Conservation (phyloP, 2,888 invertebrate genomes). For the Eilema sororculum region DNA sequence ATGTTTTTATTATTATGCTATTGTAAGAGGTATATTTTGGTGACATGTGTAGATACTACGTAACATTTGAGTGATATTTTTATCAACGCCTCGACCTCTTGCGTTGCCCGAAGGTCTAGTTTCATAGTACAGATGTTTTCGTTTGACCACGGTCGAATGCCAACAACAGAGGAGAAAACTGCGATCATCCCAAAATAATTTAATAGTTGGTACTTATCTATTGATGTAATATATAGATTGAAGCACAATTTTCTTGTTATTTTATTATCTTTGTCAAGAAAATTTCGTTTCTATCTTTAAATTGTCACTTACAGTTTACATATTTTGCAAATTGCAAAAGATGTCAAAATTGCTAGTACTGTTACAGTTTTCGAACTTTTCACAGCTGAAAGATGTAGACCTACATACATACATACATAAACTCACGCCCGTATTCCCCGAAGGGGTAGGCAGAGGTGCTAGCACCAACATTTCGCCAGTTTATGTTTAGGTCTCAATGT, state of each 20-base stretch:
- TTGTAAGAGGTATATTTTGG: conserved; percentile 28
- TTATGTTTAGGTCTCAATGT: too few relatives aligned
- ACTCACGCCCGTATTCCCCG: too few relatives aligned
- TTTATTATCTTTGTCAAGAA: too few relatives aligned
- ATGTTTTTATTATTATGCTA: background rate
- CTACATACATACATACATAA: too few relatives aligned
- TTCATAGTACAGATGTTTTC: conserved; percentile 55
- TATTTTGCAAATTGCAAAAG: too few relatives aligned
- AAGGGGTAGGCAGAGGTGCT: too few relatives aligned
- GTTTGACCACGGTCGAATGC: conserved; percentile 51
- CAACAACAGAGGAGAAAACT: conserved; percentile 35
- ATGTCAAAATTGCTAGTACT: too few relatives aligned
- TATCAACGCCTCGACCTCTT: conserved; percentile 63
- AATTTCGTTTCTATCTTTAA: too few relatives aligned
- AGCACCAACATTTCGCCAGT: too few relatives aligned
- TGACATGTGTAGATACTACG: conserved; percentile 40
- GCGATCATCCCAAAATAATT: background rate
- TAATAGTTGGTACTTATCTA: background rate
- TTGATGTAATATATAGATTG: background rate
- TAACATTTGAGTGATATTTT: conserved; percentile 62
- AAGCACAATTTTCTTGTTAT: background rate
- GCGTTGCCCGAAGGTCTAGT: conserved; percentile 65
- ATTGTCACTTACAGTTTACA: too few relatives aligned
- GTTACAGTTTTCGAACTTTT: too few relatives aligned
- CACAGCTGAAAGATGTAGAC: too few relatives aligned